Base-by-base conservation (phyloP, 2,888 invertebrate species). In the Melipona bicolor region DNA sequence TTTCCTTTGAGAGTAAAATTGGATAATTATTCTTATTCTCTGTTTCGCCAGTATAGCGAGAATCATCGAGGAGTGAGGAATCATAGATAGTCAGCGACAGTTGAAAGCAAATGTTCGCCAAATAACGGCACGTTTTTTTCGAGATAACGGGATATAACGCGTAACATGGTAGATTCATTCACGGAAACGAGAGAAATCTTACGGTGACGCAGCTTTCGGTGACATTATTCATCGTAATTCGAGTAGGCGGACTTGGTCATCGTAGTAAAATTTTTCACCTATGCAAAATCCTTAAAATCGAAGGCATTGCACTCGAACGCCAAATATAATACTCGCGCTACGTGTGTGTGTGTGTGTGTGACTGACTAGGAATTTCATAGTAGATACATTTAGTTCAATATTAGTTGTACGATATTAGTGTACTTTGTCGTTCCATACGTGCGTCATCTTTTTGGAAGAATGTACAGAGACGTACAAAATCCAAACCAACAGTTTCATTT, bases 161-260 rank as follows among this genome's bases (percentile, higher is more conserved):
- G 49, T 36, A 54, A n/a, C 36, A n/a, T 15, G 43, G n/a, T 59
- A 56, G 50, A 71, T 27, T 62, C 71, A 81, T 71, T 78, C 74
- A 64, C 50, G 69, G 49, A 77, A 70, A 50, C 85, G 77, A 24
- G 36, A 75, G 81, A 84, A 81, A 81, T 43, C 2, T 27, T 21
- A 15, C 11, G 19, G 50, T 85, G 88, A 88, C 87, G 84, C 83
- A 81, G 74, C 32, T 36, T 52, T 77, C 21, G 43, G 43, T 89
- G 82, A 89, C 85, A 79, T 85, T 62, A 15, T 36, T 36, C 54
- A 43, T 59, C 36, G 49, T 79, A 79, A 78, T 81, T 84, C 74
- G 49, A 49, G 84, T 90, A 73, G 85, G 85, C 49, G 75, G 56
- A 36, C 62, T 32, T 79, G 77, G 84, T 85, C 85, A 74, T 49